Evolutionary conservation across 2,797 vertebrate genomes (phyloP).

Genomic region (Oryzias sinensis): DNA sequence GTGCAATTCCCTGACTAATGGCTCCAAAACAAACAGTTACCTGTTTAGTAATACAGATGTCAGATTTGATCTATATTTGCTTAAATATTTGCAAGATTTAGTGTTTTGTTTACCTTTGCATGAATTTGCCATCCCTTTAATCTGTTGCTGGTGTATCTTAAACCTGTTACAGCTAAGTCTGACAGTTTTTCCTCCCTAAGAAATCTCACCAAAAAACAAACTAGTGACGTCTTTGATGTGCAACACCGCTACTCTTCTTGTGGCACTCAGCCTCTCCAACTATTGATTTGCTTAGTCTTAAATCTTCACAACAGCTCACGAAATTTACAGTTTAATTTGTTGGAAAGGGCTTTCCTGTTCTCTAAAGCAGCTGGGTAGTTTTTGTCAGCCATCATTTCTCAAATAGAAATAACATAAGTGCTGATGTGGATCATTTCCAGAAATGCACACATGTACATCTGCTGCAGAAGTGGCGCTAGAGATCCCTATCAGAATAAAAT

Average conservation of each 20-base stretch:
- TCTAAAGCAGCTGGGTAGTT: not conserved
- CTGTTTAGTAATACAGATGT: conserved; percentile 28
- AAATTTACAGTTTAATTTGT: conserved; percentile 7
- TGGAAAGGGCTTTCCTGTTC: conserved; percentile 8
- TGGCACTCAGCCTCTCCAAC: not conserved
- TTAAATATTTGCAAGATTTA: not conserved
- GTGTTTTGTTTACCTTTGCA: no score
- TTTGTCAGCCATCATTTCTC: conserved; percentile 5
- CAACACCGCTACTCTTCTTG: not conserved
- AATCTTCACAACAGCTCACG: conserved; percentile 12
- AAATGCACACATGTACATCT: not conserved
- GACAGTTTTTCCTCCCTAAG: not conserved
- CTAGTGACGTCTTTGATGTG: not conserved
- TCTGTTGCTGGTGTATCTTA: not conserved
- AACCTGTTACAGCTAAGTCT: not conserved
- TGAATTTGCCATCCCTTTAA: not conserved
- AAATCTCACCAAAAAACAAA: not conserved
- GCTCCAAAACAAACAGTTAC: conserved; percentile 27
- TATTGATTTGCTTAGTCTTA: conserved; percentile 6
- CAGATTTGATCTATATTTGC: conserved; percentile 10
- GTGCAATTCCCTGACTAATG: conserved; percentile 50
- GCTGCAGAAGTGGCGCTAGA: not conserved
- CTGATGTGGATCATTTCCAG: conserved; percentile 14
- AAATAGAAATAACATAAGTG: conserved; percentile 9
- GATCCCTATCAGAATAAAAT: not conserved